A percentile compares a stretch with the other conserved stretches of the same genome.
These are phyloP conservation scores for Drosophila nikananu DNA, from an alignment of 1,140 invertebrate genomes.

Conservation along the genomic window DNA sequence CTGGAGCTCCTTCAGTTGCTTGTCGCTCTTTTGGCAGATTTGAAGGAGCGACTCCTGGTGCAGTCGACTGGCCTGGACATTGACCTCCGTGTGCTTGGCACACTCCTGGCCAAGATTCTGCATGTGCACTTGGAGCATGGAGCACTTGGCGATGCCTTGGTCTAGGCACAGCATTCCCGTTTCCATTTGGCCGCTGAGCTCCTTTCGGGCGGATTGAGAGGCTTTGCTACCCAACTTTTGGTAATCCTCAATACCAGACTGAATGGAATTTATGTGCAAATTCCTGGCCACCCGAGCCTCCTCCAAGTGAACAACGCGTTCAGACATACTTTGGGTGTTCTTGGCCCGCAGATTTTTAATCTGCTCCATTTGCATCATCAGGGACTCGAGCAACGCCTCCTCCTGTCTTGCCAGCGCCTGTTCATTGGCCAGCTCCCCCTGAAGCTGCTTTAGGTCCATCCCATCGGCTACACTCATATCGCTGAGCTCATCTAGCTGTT, in stretches of 20 bases:
- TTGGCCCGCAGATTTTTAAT: slow-evolving; percentile 51
- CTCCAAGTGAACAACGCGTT: slow-evolving; percentile 44
- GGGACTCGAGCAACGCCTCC: slow-evolving; percentile 46
- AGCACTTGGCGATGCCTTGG: slow-evolving; percentile 59
- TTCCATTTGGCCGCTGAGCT: slow-evolving; percentile 54
- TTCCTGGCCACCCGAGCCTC: slow-evolving; percentile 30
- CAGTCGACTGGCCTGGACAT: slow-evolving; percentile 26
- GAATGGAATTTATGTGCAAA: slow-evolving; percentile 32
- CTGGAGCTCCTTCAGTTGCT: slow-evolving; percentile 28
- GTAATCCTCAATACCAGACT: slow-evolving; percentile 38
- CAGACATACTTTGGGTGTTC: slow-evolving; percentile 52
- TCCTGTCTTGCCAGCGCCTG: slow-evolving; percentile 52
- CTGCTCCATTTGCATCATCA: slow-evolving; percentile 62
- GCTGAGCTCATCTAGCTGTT: slow-evolving; percentile 49
- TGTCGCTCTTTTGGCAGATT: slow-evolving; percentile 25
- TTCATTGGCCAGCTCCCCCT: slow-evolving; percentile 60
- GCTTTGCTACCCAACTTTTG: slow-evolving; percentile 20
- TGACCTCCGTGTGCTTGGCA: slow-evolving; percentile 38
- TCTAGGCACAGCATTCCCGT: slow-evolving; percentile 49
- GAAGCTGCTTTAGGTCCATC: slow-evolving; percentile 55
- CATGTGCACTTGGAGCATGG: slow-evolving; percentile 60
- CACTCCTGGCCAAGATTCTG: slow-evolving; percentile 52
- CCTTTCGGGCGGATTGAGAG: slow-evolving; percentile 32
- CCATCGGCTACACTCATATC: slow-evolving; percentile 43
- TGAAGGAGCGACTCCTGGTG: slow-evolving; percentile 30